A percentile compares a stretch with the other conserved stretches of the same genome.
Evolutionary conservation across 2,113 vertebrate genomes (phyloP).

Genomic region (Rhea americana): DNA sequence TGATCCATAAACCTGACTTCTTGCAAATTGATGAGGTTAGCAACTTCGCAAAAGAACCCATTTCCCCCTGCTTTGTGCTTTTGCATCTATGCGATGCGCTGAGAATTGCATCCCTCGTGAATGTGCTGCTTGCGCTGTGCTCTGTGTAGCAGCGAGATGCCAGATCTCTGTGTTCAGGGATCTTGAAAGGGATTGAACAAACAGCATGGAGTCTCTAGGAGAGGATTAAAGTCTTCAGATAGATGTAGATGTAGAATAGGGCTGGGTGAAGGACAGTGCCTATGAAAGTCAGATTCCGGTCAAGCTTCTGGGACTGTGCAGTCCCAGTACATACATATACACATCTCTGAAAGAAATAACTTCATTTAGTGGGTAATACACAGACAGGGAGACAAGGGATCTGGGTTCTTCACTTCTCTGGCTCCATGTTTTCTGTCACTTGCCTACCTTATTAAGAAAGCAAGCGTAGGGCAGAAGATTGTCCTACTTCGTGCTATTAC

Average conservation of each 20-base stretch:
- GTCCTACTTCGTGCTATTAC: background rate
- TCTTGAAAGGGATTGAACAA: background rate
- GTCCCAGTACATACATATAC: background rate
- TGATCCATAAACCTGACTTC: background rate
- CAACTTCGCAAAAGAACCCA: background rate
- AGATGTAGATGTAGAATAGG: background rate
- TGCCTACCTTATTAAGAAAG: slow-evolving; percentile 26
- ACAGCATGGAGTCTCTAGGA: background rate
- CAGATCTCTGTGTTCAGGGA: background rate
- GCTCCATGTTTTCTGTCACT: background rate
- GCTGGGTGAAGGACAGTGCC: background rate
- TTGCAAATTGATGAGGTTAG: background rate
- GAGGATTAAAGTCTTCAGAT: background rate
- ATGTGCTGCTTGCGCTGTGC: accelerated
- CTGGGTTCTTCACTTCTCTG: background rate
- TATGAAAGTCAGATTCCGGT: background rate
- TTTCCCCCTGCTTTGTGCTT: background rate
- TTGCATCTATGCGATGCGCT: background rate
- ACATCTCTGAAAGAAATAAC: background rate
- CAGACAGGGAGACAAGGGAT: background rate
- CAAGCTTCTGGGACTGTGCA: background rate
- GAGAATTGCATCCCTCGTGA: background rate
- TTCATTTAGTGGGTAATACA: background rate
- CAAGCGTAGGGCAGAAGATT: slow-evolving; percentile 11
- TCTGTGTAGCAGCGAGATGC: background rate